These are phyloP conservation scores for Arvicanthis niloticus DNA, from an alignment of 2,113 vertebrate species.

Conservation along the genomic window DNA sequence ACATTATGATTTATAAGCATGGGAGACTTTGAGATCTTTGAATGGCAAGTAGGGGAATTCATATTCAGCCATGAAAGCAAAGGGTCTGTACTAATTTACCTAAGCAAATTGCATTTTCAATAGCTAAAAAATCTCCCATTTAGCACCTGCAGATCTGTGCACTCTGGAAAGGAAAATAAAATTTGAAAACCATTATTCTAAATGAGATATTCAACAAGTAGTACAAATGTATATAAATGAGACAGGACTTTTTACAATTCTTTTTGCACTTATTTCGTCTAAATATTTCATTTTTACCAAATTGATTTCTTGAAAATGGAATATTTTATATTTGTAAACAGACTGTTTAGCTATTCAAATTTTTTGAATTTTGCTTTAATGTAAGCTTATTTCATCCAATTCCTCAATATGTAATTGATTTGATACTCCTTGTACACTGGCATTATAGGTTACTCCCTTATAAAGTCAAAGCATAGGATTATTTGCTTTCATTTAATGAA, in stretches of 20 bases:
- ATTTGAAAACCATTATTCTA: conserved; percentile 52
- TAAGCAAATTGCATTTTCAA: conserved; percentile 52
- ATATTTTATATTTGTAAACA: conserved; percentile 55
- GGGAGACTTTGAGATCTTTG: neutral
- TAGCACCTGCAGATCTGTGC: neutral
- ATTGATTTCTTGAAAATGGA: conserved; percentile 36
- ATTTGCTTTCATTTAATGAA: conserved; percentile 41
- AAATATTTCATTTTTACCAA: conserved; percentile 64
- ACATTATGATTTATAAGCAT: neutral
- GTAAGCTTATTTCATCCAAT: conserved; percentile 1
- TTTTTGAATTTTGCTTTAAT: conserved; percentile 15
- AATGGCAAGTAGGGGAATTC: neutral
- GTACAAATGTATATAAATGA: conserved; percentile 31
- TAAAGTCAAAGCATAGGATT: conserved; percentile 26
- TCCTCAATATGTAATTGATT: conserved; percentile 24
- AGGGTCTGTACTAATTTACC: conserved; percentile 38
- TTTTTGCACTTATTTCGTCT: conserved; percentile 48
- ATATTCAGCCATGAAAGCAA: conserved; percentile 1
- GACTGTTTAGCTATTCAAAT: neutral
- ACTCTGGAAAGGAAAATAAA: conserved; percentile 17
- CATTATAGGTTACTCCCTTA: neutral
- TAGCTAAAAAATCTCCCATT: conserved; percentile 13
- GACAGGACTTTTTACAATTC: neutral
- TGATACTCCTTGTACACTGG: neutral
- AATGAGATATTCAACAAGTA: conserved; percentile 56